These are phyloP conservation scores for Borostomias antarcticus DNA, from an alignment of 2,797 vertebrate species.

Conservation along the genomic window DNA sequence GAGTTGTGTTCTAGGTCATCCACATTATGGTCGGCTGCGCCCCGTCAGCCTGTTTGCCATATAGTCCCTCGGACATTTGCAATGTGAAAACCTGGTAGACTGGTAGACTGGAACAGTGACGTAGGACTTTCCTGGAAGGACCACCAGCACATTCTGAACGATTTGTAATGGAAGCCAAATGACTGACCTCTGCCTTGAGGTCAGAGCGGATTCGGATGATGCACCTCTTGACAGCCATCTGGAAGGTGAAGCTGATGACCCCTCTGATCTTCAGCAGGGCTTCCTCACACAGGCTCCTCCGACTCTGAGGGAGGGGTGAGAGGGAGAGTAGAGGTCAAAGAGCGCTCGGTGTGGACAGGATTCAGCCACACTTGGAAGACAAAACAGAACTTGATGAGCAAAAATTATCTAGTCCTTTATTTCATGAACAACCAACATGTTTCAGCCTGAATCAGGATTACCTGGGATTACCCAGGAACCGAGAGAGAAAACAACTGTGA, in stretches of 20 bases:
- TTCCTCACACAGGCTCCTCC: conserved; percentile 88
- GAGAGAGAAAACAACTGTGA: too few species aligned
- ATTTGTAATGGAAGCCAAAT: not conserved
- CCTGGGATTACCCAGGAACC: too few species aligned
- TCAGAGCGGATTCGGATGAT: conserved; percentile 90
- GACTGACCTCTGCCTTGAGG: conserved; percentile 89
- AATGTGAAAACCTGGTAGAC: too few species aligned
- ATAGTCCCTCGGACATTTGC: too few species aligned
- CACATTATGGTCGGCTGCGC: too few species aligned
- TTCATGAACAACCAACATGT: too few species aligned
- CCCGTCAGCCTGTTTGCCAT: too few species aligned
- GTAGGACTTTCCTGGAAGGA: not conserved
- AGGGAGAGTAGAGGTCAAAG: not conserved
- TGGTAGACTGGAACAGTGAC: too few species aligned
- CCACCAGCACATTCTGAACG: not conserved
- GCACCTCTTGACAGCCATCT: conserved; percentile 91
- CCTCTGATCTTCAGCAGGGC: conserved; percentile 92
- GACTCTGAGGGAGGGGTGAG: conserved; percentile 71
- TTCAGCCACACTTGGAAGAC: not conserved
- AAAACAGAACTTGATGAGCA: not conserved
- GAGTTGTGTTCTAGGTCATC: too few species aligned
- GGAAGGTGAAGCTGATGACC: conserved; percentile 96
- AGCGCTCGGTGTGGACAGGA: not conserved
- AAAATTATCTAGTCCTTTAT: too few species aligned
- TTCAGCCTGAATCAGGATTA: not conserved